Evolutionary conservation across 1,140 invertebrate genomes (phyloP), one percentile per base, ranked within the genome.

Genomic region (Saccostrea echinata): DNA sequence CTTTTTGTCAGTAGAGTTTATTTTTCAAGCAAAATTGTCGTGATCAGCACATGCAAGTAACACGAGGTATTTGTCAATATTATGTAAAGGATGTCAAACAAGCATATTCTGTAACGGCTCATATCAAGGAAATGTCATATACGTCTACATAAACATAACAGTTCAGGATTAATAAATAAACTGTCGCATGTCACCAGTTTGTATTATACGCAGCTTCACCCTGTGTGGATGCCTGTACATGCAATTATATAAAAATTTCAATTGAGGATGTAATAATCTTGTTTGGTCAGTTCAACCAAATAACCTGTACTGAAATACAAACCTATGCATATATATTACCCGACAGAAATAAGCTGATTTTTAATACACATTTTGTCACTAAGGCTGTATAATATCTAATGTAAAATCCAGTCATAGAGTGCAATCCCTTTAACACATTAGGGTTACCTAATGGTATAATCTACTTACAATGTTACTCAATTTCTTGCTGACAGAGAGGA

Each of bases 71-170:
- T 43, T 43, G 43, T 43, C 43, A 43, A 43, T 43, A 43, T 43
- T 43, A 43, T 43, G 4, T 43, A 21, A 76, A 27, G 12, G 27
- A 76, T 33, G 68, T 76, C 68, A 76, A 30, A 76, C 24, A 76
- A 16, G 30, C 27, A 76, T 3, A 76, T 76, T 3, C 21, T 21
- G 57, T 64, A 76, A 18, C 55, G 33, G 68, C 30, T 76, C 27
- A 76, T 11, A 76, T 76, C 68, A 76, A 76, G 68, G 68, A 76
- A 76, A 76, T 76, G 68, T 76, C 68, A 30, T 30, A 16, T 76
- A 18, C 30, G 27, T 76, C 30, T 27, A 13, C 27, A 13, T 11
- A 30, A 76, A 30, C 68, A 3, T 76, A 76, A 76, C 68, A 16
- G 9, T 76, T 13, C 68, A 76, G 68, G 68, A 76, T 76, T 30